phyloP scores from a whole-genome alignment of 2,888 invertebrate genomes.

The Polia nebulosa region DNA sequence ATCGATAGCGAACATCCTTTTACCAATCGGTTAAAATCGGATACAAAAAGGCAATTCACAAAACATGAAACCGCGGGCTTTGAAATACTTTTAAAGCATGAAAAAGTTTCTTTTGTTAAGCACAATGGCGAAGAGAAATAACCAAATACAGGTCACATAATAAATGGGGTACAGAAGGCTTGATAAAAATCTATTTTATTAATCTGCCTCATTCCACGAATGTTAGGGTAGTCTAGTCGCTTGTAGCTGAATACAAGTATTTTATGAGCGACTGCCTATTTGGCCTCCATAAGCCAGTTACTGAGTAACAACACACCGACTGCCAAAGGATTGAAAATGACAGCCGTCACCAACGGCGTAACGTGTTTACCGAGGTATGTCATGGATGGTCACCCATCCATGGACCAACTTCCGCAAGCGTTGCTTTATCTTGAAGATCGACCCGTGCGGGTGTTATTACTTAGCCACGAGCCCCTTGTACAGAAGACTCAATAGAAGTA shows the following conservation, averaged over 20 bases:
- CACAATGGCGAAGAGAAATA: constrained; percentile 38
- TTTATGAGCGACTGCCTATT: background rate
- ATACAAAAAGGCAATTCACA: constrained; percentile 50
- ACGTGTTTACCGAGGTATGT: background rate
- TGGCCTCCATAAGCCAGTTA: background rate
- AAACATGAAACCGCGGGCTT: constrained; percentile 46
- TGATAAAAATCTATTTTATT: background rate
- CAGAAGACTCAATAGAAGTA: too few relatives aligned
- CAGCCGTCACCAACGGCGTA: background rate
- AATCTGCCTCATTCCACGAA: background rate
- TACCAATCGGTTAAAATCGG: constrained; percentile 40
- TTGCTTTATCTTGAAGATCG: too few relatives aligned
- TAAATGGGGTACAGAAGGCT: constrained; percentile 12
- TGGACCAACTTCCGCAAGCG: too few relatives aligned
- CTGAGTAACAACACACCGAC: background rate
- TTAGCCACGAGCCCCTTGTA: too few relatives aligned
- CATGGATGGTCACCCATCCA: too few relatives aligned
- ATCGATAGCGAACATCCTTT: constrained; percentile 44
- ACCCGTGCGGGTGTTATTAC: too few relatives aligned
- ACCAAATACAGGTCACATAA: constrained; percentile 22
- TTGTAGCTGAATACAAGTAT: background rate
- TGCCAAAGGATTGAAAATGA: background rate
- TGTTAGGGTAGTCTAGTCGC: background rate
- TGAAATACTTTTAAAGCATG: constrained; percentile 41
- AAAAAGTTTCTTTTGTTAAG: constrained; percentile 53